Conservation (phyloP, 2,888 invertebrate species). For the Cybosia mesomella region DNA sequence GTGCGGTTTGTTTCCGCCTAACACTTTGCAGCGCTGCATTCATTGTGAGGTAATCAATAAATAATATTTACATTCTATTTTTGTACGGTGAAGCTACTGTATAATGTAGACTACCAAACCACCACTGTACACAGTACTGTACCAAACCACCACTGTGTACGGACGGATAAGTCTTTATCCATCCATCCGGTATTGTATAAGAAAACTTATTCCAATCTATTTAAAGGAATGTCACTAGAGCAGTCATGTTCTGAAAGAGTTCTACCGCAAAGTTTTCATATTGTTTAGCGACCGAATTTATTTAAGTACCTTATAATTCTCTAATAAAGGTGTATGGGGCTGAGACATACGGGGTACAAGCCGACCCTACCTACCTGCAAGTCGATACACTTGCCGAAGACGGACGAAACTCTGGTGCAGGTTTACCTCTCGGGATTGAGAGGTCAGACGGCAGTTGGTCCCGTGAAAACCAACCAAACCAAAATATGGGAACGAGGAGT, state of each 20-base stretch:
- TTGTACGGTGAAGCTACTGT: constrained; percentile 31
- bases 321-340: too few relatives aligned
- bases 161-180: constrained; percentile 26
- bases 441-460: too few relatives aligned
- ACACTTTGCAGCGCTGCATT: constrained; percentile 28
- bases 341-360: too few relatives aligned
- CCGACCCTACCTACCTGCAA: too few relatives aligned
- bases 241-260: background rate
- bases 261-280: background rate
- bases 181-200: constrained; percentile 13
- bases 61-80: constrained; percentile 32
- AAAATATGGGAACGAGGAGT: background rate
- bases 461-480: background rate
- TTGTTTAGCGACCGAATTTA: background rate
- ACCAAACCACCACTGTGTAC: constrained; percentile 56
- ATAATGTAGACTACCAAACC: constrained; percentile 54
- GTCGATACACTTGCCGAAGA: background rate
- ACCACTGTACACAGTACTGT: too few relatives aligned
- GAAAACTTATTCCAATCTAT: background rate
- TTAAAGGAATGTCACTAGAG: background rate
- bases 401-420: background rate
- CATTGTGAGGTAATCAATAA: constrained; percentile 33
- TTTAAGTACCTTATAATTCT: too few relatives aligned
- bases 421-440: too few relatives aligned
- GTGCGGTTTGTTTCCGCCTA: constrained; percentile 23